phyloP scores from a whole-genome alignment of 2,113 vertebrate species.

The Epinephelus fuscoguttatus region DNA sequence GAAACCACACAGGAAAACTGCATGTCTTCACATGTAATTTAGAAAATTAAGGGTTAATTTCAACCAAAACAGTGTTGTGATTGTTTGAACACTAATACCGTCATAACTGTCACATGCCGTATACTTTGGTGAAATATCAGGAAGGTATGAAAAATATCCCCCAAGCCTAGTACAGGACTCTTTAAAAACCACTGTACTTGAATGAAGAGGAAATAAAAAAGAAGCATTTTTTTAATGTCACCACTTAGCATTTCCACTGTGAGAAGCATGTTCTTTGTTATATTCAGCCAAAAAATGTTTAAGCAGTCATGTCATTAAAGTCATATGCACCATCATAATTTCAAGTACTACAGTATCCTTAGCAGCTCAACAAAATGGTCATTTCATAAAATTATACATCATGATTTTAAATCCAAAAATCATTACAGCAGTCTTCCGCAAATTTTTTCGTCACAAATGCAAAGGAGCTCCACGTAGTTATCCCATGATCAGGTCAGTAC shows the following conservation, averaged over 20 bases:
- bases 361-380: background rate
- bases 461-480: background rate
- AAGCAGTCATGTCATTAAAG: background rate
- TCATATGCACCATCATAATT: background rate
- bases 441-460: background rate
- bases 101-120: too few relatives aligned
- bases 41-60: too few relatives aligned
- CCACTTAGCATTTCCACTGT: background rate
- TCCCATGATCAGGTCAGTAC: background rate
- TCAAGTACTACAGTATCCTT: background rate
- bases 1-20: too few relatives aligned
- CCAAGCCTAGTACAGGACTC: background rate
- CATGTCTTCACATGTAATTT: too few relatives aligned
- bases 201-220: background rate
- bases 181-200: background rate
- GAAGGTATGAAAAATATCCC: too few relatives aligned
- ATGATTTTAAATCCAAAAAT: background rate
- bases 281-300: background rate
- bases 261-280: background rate
- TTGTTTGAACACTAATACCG: too few relatives aligned
- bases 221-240: background rate
- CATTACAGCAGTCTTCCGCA: background rate
- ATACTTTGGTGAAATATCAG: too few relatives aligned
- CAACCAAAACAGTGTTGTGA: too few relatives aligned
- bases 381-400: accelerated